Evolutionary conservation across 2,888 invertebrate species (phyloP).

Genomic region (Lordiphosa fenestrarum): DNA sequence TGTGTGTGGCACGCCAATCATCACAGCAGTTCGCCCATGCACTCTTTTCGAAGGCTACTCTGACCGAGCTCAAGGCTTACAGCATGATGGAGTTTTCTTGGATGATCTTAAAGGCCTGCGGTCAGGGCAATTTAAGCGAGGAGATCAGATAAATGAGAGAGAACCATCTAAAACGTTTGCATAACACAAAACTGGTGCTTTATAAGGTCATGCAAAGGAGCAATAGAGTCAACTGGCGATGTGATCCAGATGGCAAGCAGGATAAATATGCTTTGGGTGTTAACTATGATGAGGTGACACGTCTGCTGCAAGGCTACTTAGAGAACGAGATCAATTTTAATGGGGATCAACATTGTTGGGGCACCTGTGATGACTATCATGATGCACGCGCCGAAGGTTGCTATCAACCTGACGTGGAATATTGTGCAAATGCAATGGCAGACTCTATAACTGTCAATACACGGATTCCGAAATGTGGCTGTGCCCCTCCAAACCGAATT

Average conservation of each 20-base stretch:
- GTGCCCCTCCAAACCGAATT: constrained; percentile 83
- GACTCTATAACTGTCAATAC: constrained; percentile 87
- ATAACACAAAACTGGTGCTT: constrained; percentile 81
- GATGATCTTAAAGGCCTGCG: constrained; percentile 88
- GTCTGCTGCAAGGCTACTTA: constrained; percentile 90
- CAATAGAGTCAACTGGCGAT: constrained; percentile 86
- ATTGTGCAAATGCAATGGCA: constrained; percentile 86
- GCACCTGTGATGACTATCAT: constrained; percentile 89
- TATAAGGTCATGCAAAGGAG: constrained; percentile 85
- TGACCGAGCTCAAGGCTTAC: constrained; percentile 92
- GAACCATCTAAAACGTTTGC: constrained; percentile 85
- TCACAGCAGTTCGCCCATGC: constrained; percentile 90
- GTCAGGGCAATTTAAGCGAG: constrained; percentile 88
- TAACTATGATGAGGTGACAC: constrained; percentile 89
- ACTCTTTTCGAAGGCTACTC: constrained; percentile 88
- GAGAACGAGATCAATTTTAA: constrained; percentile 94
- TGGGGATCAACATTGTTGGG: constrained; percentile 85
- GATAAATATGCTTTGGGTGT: constrained; percentile 81
- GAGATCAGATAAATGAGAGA: constrained; percentile 85
- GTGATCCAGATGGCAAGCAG: constrained; percentile 84
- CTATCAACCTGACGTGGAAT: constrained; percentile 83
- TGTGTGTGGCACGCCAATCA: constrained; percentile 88
- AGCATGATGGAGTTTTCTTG: constrained; percentile 94
- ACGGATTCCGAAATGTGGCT: constrained; percentile 92
- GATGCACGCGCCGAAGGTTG: constrained; percentile 86